Percentiles rank a stretch among this genome's conserved stretches.
These are phyloP conservation scores for Eucera pruinosa DNA, from an alignment of 2,888 invertebrate genomes.

Conservation along the genomic window DNA sequence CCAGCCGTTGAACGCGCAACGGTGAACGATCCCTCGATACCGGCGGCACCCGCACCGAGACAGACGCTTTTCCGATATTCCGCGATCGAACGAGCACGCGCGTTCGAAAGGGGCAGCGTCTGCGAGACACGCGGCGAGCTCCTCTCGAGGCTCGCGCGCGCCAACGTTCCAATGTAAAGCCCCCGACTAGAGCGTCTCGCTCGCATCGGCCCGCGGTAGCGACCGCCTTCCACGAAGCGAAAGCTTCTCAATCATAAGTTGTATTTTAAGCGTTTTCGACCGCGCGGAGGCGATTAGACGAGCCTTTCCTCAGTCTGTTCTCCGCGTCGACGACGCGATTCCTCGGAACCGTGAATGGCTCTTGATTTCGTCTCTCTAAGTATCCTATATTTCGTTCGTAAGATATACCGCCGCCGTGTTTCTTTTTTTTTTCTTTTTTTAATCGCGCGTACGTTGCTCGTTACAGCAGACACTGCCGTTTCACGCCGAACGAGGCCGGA, in stretches of 20 bases:
- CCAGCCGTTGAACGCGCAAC: background rate
- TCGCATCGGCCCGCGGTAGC: too few relatives aligned
- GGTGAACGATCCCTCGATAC: too few relatives aligned
- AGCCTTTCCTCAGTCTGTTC: background rate
- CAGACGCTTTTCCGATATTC: too few relatives aligned
- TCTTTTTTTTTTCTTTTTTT: constrained; percentile 8
- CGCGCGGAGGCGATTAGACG: background rate
- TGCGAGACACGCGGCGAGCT: background rate
- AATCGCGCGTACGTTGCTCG: background rate
- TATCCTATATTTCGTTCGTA: background rate
- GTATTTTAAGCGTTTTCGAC: background rate
- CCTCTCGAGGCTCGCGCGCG: background rate
- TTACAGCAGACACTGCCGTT: constrained; percentile 51
- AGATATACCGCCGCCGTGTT: background rate
- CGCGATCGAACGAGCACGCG: too few relatives aligned
- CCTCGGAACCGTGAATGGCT: constrained; percentile 2
- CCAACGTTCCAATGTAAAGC: constrained; percentile 1
- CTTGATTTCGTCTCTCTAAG: constrained; percentile 19
- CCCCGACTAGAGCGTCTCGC: background rate
- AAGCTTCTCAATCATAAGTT: constrained; percentile 4
- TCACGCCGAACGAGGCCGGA: background rate
- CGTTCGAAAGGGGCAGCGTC: constrained; percentile 33
- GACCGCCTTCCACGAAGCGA: background rate
- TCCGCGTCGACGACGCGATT: background rate
- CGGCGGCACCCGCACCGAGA: too few relatives aligned